These are phyloP conservation scores for Aurelia sp. DNA, from an alignment of 30 jellyfish, hydroid and myxozoan genomes.

Conservation along the genomic window DNA sequence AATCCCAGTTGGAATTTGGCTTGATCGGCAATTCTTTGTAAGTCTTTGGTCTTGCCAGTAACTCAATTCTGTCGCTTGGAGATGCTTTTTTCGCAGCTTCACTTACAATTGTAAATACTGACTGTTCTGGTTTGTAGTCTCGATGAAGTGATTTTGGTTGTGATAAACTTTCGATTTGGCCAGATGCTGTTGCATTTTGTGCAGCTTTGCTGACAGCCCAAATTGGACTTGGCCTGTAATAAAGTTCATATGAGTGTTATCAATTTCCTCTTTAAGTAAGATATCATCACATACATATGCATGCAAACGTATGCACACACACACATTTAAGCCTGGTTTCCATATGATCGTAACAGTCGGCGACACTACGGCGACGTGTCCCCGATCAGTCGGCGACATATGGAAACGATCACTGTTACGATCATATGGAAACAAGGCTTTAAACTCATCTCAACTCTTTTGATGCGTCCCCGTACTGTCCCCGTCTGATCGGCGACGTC, in stretches of 20 bases:
- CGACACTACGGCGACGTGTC: too few species aligned
- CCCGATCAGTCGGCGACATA: too few species aligned
- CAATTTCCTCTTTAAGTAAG: not conserved
- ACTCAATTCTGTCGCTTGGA: constrained; percentile 79
- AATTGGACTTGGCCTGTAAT: constrained; percentile 89
- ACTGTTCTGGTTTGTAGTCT: constrained; percentile 79
- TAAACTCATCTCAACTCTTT: too few species aligned
- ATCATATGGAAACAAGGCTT: too few species aligned
- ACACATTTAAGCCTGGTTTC: too few species aligned
- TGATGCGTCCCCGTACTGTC: too few species aligned
- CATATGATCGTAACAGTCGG: too few species aligned
- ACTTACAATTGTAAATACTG: constrained; percentile 86
- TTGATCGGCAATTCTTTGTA: constrained; percentile 80
- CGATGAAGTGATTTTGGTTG: constrained; percentile 79
- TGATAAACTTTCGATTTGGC: constrained; percentile 64
- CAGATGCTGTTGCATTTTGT: constrained; percentile 61
- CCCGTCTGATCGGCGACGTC: too few species aligned
- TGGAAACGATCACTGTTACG: too few species aligned
- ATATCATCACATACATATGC: too few species aligned
- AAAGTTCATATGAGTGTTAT: not conserved
- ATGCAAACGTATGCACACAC: too few species aligned
- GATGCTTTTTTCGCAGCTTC: constrained; percentile 82
- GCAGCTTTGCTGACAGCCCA: constrained; percentile 91
- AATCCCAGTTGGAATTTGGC: constrained; percentile 96
- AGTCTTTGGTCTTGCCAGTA: constrained; percentile 79